A percentile compares a stretch with the other conserved stretches of the same genome.
Evolutionary conservation across 2,888 invertebrate genomes (phyloP).

Genomic region (Chesias legatella): DNA sequence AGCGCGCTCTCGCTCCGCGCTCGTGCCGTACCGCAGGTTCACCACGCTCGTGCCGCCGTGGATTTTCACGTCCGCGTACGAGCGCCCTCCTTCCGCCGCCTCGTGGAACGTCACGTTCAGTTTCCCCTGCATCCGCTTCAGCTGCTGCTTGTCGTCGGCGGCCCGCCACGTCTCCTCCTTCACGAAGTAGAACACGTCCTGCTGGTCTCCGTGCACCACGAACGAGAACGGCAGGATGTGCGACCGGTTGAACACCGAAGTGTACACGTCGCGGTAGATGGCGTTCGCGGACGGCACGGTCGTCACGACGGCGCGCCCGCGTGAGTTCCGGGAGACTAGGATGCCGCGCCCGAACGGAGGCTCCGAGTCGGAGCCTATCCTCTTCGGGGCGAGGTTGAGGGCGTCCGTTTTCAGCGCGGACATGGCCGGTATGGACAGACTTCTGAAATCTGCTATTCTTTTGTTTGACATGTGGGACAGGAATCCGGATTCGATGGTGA

Average conservation of each 20-base stretch:
- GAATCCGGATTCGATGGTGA: constrained; percentile 91
- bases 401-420: constrained; percentile 90
- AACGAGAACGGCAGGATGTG: constrained; percentile 93
- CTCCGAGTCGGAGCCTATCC: constrained; percentile 91
- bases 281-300: constrained; percentile 94
- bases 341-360: constrained; percentile 94
- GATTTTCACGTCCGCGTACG: constrained; percentile 93
- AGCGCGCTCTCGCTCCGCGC: constrained; percentile 92
- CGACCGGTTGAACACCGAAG: constrained; percentile 94
- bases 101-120: constrained; percentile 96
- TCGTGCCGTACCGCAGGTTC: constrained; percentile 96
- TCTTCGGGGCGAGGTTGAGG: constrained; percentile 86
- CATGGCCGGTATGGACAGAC: constrained; percentile 88
- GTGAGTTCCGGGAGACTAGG: constrained; percentile 88
- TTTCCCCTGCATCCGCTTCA: constrained; percentile 93
- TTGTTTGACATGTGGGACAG: constrained; percentile 89
- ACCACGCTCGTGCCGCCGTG: constrained; percentile 94
- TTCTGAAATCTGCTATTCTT: constrained; percentile 87
- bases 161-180: constrained; percentile 95
- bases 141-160: constrained; percentile 91
- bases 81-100: constrained; percentile 86
- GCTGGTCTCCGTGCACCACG: constrained; percentile 92
- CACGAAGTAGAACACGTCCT: constrained; percentile 95
- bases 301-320: constrained; percentile 90
- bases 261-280: constrained; percentile 94